Evolutionary conservation across 2,888 invertebrate species (phyloP).

Genomic region (Cyclophora punctaria): DNA sequence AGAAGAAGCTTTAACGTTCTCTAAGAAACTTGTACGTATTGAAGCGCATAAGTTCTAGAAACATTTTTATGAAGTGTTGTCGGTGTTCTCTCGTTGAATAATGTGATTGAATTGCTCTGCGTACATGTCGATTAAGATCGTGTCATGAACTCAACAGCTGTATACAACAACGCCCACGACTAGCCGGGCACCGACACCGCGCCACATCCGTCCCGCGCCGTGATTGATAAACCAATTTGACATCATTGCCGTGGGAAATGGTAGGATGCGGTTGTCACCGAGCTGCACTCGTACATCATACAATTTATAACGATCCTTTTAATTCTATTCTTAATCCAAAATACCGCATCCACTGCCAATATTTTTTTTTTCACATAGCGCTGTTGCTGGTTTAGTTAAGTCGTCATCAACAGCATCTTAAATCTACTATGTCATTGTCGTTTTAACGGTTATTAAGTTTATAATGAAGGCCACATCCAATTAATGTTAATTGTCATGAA

Average conservation of each 20-base stretch:
- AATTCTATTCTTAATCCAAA: too few relatives aligned
- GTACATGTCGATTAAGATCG: conserved; percentile 39
- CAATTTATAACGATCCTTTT: too few relatives aligned
- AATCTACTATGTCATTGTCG: conserved; percentile 14
- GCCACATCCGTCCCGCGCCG: conserved; percentile 57
- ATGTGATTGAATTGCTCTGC: conserved; percentile 32
- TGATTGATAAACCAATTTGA: conserved; percentile 69
- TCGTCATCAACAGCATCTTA: neutral
- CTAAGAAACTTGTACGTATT: too few relatives aligned
- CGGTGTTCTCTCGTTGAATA: neutral
- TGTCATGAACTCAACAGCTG: conserved; percentile 45
- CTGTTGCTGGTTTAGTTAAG: too few relatives aligned
- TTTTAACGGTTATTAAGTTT: conserved; percentile 22
- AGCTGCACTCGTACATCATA: too few relatives aligned
- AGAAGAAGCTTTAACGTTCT: too few relatives aligned
- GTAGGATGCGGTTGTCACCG: conserved; percentile 21
- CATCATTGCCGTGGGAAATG: conserved; percentile 67
- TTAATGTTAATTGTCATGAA: conserved; percentile 49
- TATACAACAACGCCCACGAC: conserved; percentile 50
- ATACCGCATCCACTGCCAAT: too few relatives aligned
- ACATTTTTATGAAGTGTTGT: too few relatives aligned
- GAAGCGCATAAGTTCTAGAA: too few relatives aligned
- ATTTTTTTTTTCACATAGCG: too few relatives aligned
- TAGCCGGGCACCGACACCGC: conserved; percentile 42
- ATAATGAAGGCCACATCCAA: conserved; percentile 33